Base-by-base conservation (phyloP, 2,113 vertebrate species). In the Tychaedon coryphoeus region DNA sequence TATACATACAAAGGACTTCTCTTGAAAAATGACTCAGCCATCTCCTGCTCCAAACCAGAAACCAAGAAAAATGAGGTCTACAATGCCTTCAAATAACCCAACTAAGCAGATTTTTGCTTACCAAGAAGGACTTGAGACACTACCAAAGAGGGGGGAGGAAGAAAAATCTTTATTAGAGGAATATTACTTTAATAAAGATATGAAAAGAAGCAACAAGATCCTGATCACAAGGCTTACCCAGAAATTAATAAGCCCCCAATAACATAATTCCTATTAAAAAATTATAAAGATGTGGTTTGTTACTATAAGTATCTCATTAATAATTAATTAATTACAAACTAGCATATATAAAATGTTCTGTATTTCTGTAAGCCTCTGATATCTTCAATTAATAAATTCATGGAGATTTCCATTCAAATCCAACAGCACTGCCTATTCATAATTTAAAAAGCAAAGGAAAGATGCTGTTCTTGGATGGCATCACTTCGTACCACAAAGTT, bases 111-210 rank as follows among this genome's bases (percentile, higher is more conserved):
- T 26, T 29, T 38, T 69, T 38, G 43, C 29, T 72, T 36, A 43
- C 24, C 29, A 47, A 45, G 24, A 40, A 86, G 38, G 9, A 47
- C 57, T 45, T 22, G 4, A 87, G 26, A 64, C 6, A 5, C 13
- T 22, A 34, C 9, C 0, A 2, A 36, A 66, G 4, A 9, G 3
- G 7, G 9, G 20, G 20, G 1, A 3, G 15, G 12, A 43, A 54
- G 13, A 70, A 33, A 70, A n/a, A 16, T 19, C 22, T 48, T 64
- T 45, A 23, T 51, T 82, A 66, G n/a, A 62, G 19, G 14, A 92
- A 72, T 58, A 45, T 36, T 43, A 20, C 19, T 53, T 43, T 17
- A 72, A 19, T 56, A 54, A 79, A 58, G 23, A 70, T 8, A 85
- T 9, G 3, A 54, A 57, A 74, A 23, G 19, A 45, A 82, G 12